A percentile compares a stretch with the other conserved stretches of the same genome.
Evolutionary conservation across 1,140 invertebrate species (phyloP).

Genomic region (Sminthurinus signatus): DNA sequence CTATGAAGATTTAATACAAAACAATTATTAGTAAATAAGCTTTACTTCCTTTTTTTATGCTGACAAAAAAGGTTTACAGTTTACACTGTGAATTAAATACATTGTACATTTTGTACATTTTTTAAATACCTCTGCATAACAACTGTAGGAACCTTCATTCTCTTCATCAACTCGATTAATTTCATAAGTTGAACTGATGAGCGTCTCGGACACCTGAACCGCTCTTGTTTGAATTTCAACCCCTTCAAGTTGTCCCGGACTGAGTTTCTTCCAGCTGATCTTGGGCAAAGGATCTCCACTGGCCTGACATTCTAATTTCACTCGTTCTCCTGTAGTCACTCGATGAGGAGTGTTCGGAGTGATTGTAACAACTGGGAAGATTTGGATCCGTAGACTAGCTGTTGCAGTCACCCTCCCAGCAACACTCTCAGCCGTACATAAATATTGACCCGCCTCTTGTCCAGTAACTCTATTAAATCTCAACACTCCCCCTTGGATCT

Average conservation of each 20-base stretch:
- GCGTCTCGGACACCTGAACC: conserved; percentile 43
- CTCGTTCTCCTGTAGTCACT: conserved; percentile 55
- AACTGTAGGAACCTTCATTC: conserved; percentile 63
- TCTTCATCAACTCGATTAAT: conserved; percentile 51
- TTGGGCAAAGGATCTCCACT: conserved; percentile 67
- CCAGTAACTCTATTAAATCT: conserved; percentile 49
- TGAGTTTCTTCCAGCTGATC: conserved; percentile 62
- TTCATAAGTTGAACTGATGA: conserved; percentile 53
- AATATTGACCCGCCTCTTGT: conserved; percentile 57
- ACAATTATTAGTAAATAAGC: no score
- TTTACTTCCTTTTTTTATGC: no score
- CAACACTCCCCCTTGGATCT: conserved; percentile 61
- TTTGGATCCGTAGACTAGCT: conserved; percentile 59
- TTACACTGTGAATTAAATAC: no score
- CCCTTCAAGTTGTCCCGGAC: conserved; percentile 40
- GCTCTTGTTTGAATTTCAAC: conserved; percentile 30
- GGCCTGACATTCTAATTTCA: conserved; percentile 65
- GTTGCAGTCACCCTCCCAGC: conserved; percentile 62
- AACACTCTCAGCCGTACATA: conserved; percentile 71
- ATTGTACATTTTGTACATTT: no score
- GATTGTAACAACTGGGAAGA: conserved; percentile 57
- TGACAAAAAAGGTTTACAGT: no score
- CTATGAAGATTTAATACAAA: no score
- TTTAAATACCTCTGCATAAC: no score
- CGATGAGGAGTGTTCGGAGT: conserved; percentile 49